Conservation (phyloP, 2,888 invertebrate species). For the Erebia epiphron region DNA sequence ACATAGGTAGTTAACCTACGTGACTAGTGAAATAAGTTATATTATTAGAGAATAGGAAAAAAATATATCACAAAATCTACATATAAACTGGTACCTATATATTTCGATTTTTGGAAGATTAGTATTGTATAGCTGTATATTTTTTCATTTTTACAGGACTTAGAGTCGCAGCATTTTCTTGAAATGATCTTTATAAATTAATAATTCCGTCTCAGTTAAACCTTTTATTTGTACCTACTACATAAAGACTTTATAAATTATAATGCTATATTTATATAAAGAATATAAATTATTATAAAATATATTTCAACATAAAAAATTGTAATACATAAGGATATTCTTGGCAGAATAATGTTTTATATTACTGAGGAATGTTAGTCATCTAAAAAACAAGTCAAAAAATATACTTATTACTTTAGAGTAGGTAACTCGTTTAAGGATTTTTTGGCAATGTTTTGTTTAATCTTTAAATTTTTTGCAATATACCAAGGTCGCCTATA, state of each 20-base stretch:
- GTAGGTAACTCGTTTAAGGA: background rate
- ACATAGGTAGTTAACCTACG: background rate
- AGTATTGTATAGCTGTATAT: background rate
- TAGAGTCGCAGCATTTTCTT: background rate
- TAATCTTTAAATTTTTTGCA: background rate
- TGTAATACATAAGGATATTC: constrained; percentile 8
- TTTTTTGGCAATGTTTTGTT: constrained; percentile 2
- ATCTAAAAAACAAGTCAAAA: constrained; percentile 19
- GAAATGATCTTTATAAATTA: constrained; percentile 1
- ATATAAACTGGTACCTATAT: background rate
- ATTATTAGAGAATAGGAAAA: background rate
- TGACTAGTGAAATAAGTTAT: constrained; percentile 16
- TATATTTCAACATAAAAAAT: constrained; percentile 18
- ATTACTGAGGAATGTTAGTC: constrained; percentile 24
- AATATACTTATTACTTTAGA: constrained; percentile 11
- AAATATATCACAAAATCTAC: background rate
- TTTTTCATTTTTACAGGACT: no score
- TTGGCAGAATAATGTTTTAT: background rate
- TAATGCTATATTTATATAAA: background rate
- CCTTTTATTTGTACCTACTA: background rate
- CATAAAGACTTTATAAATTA: background rate
- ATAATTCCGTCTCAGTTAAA: background rate
- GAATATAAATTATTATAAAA: background rate
- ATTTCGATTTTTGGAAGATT: background rate
- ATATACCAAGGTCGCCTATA: background rate